These are phyloP conservation scores for Probaryconus sp. DNA, from an alignment of 1,140 invertebrate species.

Conservation along the genomic window DNA sequence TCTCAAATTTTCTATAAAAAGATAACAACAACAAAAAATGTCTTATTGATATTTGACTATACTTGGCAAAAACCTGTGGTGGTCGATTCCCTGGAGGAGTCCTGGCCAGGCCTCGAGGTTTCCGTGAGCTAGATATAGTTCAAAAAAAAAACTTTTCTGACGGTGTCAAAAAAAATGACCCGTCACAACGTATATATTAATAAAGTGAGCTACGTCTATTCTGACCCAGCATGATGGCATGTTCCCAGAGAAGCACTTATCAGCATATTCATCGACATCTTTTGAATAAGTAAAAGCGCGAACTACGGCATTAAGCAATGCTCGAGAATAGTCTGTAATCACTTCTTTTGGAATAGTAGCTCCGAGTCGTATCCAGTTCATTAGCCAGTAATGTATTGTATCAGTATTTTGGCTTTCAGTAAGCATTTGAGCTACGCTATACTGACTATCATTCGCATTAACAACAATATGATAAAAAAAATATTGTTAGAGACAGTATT, in stretches of 20 bases:
- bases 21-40: no score
- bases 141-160: no score
- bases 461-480: constrained; percentile 45
- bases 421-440: constrained; percentile 55
- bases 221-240: constrained; percentile 23
- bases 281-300: not conserved
- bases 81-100: no score
- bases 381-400: constrained; percentile 35
- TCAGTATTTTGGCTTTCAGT: constrained; percentile 54
- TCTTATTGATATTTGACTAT: no score
- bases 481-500: constrained; percentile 5
- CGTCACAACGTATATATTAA: constrained; percentile 20
- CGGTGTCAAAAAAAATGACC: no score
- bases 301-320: constrained; percentile 44
- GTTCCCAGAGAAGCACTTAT: not conserved
- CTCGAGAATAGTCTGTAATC: constrained; percentile 39
- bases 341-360: constrained; percentile 49
- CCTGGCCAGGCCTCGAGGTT: no score
- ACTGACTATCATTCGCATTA: constrained; percentile 24
- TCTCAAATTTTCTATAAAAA: no score
- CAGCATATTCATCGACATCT: constrained; percentile 15
- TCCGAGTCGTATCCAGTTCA: constrained; percentile 29
- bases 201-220: constrained; percentile 25
- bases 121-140: no score
- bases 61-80: no score